phyloP scores from a whole-genome alignment of 2,888 invertebrate genomes.

The Lithophane ornitopus region DNA sequence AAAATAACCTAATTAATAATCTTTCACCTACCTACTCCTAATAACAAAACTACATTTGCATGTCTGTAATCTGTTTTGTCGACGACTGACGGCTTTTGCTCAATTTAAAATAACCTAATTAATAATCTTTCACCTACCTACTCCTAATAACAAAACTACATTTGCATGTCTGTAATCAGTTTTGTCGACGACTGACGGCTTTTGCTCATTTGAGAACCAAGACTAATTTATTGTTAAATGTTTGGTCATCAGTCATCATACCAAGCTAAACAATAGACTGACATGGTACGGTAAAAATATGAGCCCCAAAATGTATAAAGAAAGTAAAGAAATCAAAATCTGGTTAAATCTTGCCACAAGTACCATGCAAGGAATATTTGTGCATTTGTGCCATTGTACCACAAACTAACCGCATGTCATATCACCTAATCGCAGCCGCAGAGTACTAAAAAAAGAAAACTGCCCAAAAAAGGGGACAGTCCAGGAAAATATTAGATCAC shows the following conservation, averaged over 20 bases:
- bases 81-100: background rate
- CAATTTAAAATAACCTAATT: background rate
- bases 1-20: background rate
- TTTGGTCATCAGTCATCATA: too few relatives aligned
- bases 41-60: background rate
- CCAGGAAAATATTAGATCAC: conserved; percentile 29
- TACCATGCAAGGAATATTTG: too few relatives aligned
- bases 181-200: background rate
- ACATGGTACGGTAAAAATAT: too few relatives aligned
- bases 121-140: background rate
- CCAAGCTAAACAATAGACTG: background rate
- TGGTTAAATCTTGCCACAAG: too few relatives aligned
- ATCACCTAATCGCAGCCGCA: background rate
- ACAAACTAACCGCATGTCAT: too few relatives aligned
- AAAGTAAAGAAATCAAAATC: too few relatives aligned
- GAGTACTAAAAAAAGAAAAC: background rate
- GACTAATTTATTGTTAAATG: background rate
- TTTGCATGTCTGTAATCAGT: background rate
- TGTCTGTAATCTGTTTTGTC: background rate
- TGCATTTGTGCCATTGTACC: too few relatives aligned
- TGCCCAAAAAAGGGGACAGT: background rate
- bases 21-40: background rate
- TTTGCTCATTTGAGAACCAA: conserved; percentile 3
- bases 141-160: background rate
- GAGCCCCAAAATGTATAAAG: too few relatives aligned